Base-by-base conservation (phyloP, 1,140 invertebrate genomes). In the Caenorhabditis inopinata region DNA sequence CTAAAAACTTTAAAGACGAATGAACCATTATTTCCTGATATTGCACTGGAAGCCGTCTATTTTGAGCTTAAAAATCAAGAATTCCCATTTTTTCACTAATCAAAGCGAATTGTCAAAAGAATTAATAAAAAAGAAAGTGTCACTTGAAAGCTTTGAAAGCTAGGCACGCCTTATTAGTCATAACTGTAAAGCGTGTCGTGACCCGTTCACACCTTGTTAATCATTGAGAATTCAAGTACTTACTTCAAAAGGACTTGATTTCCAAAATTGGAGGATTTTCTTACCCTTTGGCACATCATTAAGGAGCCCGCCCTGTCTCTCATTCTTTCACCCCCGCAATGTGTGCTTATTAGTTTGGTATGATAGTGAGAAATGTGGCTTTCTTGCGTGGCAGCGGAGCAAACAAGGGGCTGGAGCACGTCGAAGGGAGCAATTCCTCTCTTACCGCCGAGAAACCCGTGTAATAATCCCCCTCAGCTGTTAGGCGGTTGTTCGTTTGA, bases 401-500 rank as follows among this genome's bases (percentile, higher is more conserved):
- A 35, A 68, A 68, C 35, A 29, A 68, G 53, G 53, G 53, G 53
- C 53, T 58, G 53, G 53, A 32, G 53, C 53, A n/a, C 53, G 38
- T 42, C 38, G 38, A 14, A 16, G 21, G 16, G 53, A 58, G 58
- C 58, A 68, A 9, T 68, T 27, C 16, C 32, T 68, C 49, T 53
- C 49, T 23, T 62, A 29, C 53, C 53, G 53, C 32, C 2, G 58
- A 38, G 32, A n/a, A 68, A 68, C 58, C 58, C 58, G 58, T 68
- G 58, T 68, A 68, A 68, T 68, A 68, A 68, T 68, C 58, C 58
- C 51, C 27, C 25, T 38, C 58, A 68, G 32, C 58, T 38, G 38
- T 68, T 68, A 68, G 58, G 58, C 58, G 58, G 58, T 68, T 68
- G 58, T 68, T 68, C 58, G 58, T 68, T 68, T 68, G 58, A 68